phyloP scores from a whole-genome alignment of 1,140 invertebrate genomes.

The Plodia interpunctella region DNA sequence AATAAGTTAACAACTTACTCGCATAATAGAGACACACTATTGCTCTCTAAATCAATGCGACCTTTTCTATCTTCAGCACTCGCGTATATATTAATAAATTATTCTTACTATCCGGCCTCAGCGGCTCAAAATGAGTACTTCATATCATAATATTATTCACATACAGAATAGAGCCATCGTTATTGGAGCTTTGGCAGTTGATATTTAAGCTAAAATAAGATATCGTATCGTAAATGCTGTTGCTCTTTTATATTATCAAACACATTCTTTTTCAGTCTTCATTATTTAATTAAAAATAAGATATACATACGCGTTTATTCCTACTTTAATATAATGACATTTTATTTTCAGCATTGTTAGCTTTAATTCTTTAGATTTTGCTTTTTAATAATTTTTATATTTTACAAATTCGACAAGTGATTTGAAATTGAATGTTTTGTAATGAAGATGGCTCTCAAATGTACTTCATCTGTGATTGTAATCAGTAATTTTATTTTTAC shows the following conservation, averaged over 20 bases:
- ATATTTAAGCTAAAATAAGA: too few relatives aligned
- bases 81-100: too few relatives aligned
- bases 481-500: slow-evolving; percentile 57
- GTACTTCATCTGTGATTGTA: slow-evolving; percentile 67
- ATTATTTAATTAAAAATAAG: neutral
- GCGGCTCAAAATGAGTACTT: too few relatives aligned
- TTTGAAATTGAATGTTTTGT: neutral
- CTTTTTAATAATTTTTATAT: neutral
- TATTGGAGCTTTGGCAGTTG: too few relatives aligned
- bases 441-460: slow-evolving; percentile 51
- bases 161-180: too few relatives aligned
- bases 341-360: slow-evolving; percentile 2
- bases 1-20: too few relatives aligned
- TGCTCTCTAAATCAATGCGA: too few relatives aligned
- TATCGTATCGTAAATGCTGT: neutral
- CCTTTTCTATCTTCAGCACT: too few relatives aligned
- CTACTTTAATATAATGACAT: neutral
- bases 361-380: neutral
- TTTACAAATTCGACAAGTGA: neutral
- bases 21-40: too few relatives aligned
- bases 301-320: neutral
- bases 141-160: too few relatives aligned
- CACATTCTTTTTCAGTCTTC: neutral
- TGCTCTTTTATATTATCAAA: neutral
- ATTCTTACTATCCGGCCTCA: too few relatives aligned